phyloP scores from a whole-genome alignment of 2,888 invertebrate genomes.

The Epistrophe eligans region DNA sequence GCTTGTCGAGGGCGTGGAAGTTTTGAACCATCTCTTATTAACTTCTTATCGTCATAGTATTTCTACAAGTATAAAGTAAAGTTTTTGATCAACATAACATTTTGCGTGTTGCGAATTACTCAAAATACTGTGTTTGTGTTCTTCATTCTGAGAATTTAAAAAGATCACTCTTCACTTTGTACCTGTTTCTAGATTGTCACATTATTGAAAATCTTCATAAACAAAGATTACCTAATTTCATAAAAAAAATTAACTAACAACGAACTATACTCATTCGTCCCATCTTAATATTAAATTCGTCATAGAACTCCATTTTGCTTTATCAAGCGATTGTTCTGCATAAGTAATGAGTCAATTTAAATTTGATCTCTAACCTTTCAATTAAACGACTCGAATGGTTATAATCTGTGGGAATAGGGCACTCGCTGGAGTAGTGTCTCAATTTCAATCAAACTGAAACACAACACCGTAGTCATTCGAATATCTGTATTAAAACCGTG shows the following conservation, averaged over 20 bases:
- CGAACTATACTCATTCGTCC: neutral
- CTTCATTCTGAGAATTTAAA: too few relatives aligned
- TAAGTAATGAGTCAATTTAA: conserved; percentile 78
- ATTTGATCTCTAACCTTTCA: conserved; percentile 77
- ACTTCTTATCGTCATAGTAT: too few relatives aligned
- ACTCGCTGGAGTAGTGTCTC: conserved; percentile 31
- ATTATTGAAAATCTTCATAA: neutral
- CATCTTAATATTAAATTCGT: conserved; percentile 22
- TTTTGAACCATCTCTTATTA: too few relatives aligned
- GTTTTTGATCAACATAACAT: too few relatives aligned
- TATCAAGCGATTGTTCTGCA: conserved; percentile 61
- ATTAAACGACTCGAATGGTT: conserved; percentile 38
- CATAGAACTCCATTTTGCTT: conserved; percentile 56
- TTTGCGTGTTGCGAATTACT: too few relatives aligned
- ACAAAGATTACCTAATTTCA: neutral
- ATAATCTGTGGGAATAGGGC: conserved; percentile 52
- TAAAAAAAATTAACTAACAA: neutral
- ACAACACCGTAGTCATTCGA: conserved; percentile 23
- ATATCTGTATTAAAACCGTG: neutral
- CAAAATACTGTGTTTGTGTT: too few relatives aligned
- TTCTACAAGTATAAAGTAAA: too few relatives aligned
- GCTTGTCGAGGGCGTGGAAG: too few relatives aligned
- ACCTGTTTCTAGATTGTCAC: neutral
- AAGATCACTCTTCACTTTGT: too few relatives aligned
- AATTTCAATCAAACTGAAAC: conserved; percentile 42